phyloP scores from a whole-genome alignment of 2,888 invertebrate genomes.

The Pecten maximus region DNA sequence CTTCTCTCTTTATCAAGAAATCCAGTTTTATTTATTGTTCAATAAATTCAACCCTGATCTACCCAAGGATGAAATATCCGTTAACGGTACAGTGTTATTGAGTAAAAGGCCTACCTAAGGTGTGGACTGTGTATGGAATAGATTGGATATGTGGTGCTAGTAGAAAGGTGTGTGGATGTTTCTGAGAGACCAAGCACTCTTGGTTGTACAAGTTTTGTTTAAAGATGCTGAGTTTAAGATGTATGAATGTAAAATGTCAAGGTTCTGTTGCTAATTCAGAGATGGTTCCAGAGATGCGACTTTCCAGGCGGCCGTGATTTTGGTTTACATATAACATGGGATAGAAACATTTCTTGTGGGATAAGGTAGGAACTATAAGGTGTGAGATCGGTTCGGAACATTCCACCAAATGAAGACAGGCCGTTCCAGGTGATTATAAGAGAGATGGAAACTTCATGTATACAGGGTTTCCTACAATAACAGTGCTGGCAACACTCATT shows the following conservation, averaged over 20 bases:
- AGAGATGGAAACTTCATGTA: too few relatives aligned
- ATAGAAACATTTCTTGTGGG: neutral
- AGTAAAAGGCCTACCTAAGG: neutral
- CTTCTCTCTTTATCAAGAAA: conserved; percentile 17
- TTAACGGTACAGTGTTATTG: too few relatives aligned
- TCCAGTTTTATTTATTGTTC: neutral
- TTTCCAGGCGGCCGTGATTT: neutral
- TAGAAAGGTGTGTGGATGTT: neutral
- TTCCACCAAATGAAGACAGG: neutral
- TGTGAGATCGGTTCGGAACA: neutral
- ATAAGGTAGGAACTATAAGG: neutral
- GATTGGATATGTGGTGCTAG: neutral
- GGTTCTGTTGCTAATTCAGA: neutral
- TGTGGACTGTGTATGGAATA: neutral
- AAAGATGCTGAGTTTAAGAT: neutral
- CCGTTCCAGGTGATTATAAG: neutral
- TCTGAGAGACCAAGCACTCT: neutral
- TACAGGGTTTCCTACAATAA: too few relatives aligned
- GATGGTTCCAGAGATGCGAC: neutral
- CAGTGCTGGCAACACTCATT: neutral
- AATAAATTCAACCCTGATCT: too few relatives aligned
- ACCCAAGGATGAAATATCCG: neutral
- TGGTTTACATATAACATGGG: neutral
- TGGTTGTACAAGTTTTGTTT: neutral
- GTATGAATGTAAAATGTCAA: neutral